Evolutionary conservation across 2,113 vertebrate species (phyloP).

Genomic region (Hystrix cristata): DNA sequence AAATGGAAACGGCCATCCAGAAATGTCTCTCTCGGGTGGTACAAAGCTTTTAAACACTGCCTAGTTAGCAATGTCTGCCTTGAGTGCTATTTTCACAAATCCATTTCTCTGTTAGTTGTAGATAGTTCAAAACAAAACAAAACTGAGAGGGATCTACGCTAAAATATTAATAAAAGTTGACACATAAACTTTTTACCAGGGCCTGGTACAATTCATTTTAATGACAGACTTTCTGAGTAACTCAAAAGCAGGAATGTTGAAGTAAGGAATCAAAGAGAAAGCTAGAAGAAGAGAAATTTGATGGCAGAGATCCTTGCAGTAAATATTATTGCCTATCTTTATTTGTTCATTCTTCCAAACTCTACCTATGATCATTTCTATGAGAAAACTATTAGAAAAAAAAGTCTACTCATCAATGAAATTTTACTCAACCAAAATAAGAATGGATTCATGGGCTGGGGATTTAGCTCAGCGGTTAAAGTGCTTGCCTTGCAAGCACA

Average conservation of each 20-base stretch:
- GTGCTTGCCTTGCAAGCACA: no score
- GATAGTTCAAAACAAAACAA: conserved; percentile 15
- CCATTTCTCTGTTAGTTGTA: not conserved
- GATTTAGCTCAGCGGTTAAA: no score
- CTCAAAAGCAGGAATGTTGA: not conserved
- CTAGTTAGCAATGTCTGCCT: not conserved
- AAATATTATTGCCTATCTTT: not conserved
- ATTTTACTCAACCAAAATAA: not conserved
- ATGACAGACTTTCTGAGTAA: not conserved
- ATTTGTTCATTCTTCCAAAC: not conserved
- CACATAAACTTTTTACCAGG: not conserved
- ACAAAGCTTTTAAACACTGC: not conserved
- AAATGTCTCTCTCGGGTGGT: not conserved
- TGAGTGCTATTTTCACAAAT: conserved; percentile 15
- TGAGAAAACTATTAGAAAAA: not conserved
- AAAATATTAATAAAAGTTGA: conserved; percentile 5
- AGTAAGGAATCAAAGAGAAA: not conserved
- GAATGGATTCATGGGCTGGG: not conserved
- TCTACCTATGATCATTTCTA: not conserved
- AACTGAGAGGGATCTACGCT: not conserved
- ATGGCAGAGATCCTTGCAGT: not conserved
- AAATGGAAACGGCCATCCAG: not conserved
- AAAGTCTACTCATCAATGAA: not conserved
- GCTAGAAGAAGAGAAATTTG: not conserved
- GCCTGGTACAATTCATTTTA: not conserved